These are phyloP conservation scores for Mesorhabditis sp. DNA, from an alignment of 2,888 invertebrate genomes.

Conservation along the genomic window DNA sequence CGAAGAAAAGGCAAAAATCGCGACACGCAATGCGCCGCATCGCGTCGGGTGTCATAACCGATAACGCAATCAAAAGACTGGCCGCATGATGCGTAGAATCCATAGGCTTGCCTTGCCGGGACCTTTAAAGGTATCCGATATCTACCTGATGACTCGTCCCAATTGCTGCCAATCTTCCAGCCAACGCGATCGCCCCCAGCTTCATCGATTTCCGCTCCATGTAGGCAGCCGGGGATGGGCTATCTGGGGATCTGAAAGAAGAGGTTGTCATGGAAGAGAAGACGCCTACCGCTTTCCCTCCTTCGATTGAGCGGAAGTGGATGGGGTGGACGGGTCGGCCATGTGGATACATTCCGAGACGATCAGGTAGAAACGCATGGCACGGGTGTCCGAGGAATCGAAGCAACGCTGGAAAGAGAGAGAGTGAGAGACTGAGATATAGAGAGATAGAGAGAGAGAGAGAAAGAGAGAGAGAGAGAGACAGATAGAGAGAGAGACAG, in stretches of 20 bases:
- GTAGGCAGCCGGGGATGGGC: background rate
- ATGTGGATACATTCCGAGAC: background rate
- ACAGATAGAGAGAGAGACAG: background rate
- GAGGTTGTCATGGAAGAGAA: background rate
- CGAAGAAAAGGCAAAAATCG: too few relatives aligned
- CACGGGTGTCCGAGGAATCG: background rate
- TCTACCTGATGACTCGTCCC: background rate
- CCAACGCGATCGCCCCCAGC: background rate
- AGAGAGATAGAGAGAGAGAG: background rate
- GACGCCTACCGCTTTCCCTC: background rate
- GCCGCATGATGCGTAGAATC: too few relatives aligned
- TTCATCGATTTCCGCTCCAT: background rate
- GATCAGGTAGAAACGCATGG: background rate
- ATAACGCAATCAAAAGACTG: too few relatives aligned
- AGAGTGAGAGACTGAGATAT: background rate
- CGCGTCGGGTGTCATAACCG: too few relatives aligned
- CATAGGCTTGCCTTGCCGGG: too few relatives aligned
- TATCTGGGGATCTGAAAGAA: background rate
- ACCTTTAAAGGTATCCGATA: background rate
- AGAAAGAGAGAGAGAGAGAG: background rate
- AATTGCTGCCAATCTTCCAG: background rate
- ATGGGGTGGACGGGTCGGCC: background rate
- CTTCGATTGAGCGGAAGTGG: background rate
- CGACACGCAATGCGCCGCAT: too few relatives aligned
- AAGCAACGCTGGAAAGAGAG: background rate